Evolutionary conservation across 2,797 vertebrate genomes (phyloP), one percentile per base, ranked within the genome.

Genomic region (Propithecus deckenii): DNA sequence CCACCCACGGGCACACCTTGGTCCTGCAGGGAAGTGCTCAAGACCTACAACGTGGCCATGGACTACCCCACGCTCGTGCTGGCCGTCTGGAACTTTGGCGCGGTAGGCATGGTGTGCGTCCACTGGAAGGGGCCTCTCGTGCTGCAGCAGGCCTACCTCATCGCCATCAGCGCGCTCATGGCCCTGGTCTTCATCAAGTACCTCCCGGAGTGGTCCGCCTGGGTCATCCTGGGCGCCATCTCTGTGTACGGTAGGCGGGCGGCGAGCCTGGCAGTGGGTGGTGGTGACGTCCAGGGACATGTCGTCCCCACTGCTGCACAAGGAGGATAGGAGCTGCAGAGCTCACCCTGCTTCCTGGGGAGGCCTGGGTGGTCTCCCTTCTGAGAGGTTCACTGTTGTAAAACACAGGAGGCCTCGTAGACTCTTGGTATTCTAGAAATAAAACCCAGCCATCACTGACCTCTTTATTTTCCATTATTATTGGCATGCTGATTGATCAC

Each of bases 101-200:
- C 99, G 0, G 99, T 99, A 94, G 99, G 99, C 86, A 99, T 99
- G 99, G 98, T 99, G 95, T 99, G 99, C 92, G 99, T 99, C 97
- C 99, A 99, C 97, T 99, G 99, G 99, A 99, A 99, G 97, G 99
- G 99, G 0, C 99, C 99, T 0, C 98, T 99, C 48, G 98, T 99
- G 96, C 99, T 99, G 91, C 99, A 99, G 98, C 99, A 99, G 98
- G 99, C 99, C 4, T 99, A 99, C 98, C 99, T 99, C 80, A 99
- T 99, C 97, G 98, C 99, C 98, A 99, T 99, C 99, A 99, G 99
- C 9, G 99, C 99, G 12, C 99, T 99, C 95, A 99, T 99, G 99
- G 99, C 99, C 76, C 98, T 99, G 48, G 99, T 99, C 97, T 99
- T 99, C 98, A 99, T 99, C 98, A 99, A 99, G 90, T 99, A 99